Percentiles rank a stretch among this genome's conserved stretches.
Evolutionary conservation across 2,113 vertebrate species (phyloP).

Genomic region (Trichomycterus rosablanca): DNA sequence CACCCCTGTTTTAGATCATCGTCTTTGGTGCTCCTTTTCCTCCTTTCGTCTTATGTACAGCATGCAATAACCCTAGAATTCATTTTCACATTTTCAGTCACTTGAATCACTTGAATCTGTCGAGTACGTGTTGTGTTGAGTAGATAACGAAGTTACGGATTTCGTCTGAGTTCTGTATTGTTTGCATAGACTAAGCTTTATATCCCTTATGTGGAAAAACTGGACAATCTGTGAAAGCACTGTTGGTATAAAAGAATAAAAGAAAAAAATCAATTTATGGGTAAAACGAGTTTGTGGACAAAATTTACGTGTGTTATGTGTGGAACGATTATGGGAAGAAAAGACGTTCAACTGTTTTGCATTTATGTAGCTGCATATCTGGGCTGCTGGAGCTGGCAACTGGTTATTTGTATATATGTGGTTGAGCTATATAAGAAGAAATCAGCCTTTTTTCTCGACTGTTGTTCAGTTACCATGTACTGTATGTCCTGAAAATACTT

Average conservation of each 20-base stretch:
- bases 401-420: constrained; percentile 38
- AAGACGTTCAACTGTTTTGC: constrained; percentile 6
- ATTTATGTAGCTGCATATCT: constrained; percentile 27
- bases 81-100: constrained; percentile 57
- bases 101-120: constrained; percentile 60
- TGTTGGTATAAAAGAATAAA: constrained; percentile 12
- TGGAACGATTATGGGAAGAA: not conserved
- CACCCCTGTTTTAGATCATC: no score
- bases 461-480: constrained; percentile 34
- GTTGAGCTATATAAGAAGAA: constrained; percentile 30
- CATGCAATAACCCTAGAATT: constrained; percentile 69
- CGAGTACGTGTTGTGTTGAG: constrained; percentile 61
- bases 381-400: not conserved
- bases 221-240: constrained; percentile 40
- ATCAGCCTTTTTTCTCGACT: constrained; percentile 37
- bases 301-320: not conserved
- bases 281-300: not conserved
- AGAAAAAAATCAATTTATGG: not conserved
- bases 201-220: constrained; percentile 46
- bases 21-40: constrained; percentile 52
- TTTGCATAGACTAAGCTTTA: constrained; percentile 68
- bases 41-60: constrained; percentile 65
- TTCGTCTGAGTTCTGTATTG: no score
- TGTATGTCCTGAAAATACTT: constrained; percentile 34
- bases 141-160: no score